Percentiles rank a stretch among this genome's conserved stretches.
These are phyloP conservation scores for Colostygia pectinataria DNA, from an alignment of 2,888 invertebrate genomes.

Conservation along the genomic window DNA sequence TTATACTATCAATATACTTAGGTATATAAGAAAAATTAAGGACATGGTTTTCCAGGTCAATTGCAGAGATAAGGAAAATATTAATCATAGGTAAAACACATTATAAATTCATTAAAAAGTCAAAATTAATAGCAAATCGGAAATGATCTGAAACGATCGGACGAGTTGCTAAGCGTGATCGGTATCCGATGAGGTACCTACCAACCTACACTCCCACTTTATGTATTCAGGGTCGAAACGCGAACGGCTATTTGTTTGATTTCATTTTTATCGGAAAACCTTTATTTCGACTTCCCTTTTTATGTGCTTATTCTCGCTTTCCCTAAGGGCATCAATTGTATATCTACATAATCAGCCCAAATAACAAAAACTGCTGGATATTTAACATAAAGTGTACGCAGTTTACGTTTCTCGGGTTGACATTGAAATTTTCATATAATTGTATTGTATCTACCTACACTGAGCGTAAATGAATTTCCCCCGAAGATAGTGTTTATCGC, in stretches of 20 bases:
- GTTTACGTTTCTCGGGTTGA: slow-evolving; percentile 21
- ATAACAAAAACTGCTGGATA: not conserved
- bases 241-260: slow-evolving; percentile 33
- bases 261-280: slow-evolving; percentile 39
- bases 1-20: too few relatives aligned
- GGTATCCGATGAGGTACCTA: slow-evolving; percentile 26
- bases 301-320: slow-evolving; percentile 11
- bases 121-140: too few relatives aligned
- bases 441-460: slow-evolving; percentile 13
- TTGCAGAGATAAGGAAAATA: too few relatives aligned
- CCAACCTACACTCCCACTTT: slow-evolving; percentile 36
- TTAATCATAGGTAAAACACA: too few relatives aligned
- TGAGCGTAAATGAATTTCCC: slow-evolving; percentile 34
- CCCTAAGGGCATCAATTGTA: not conserved
- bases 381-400: not conserved
- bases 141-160: slow-evolving; percentile 31
- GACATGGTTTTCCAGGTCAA: too few relatives aligned
- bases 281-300: slow-evolving; percentile 39
- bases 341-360: not conserved
- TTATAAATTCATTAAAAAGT: too few relatives aligned
- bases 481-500: slow-evolving; percentile 35
- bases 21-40: too few relatives aligned
- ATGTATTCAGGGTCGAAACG: slow-evolving; percentile 44
- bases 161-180: slow-evolving; percentile 42
- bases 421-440: slow-evolving; percentile 25